Conservation (phyloP, 2,113 vertebrate species). For the Sinocyclocheilus maitianheensis region DNA sequence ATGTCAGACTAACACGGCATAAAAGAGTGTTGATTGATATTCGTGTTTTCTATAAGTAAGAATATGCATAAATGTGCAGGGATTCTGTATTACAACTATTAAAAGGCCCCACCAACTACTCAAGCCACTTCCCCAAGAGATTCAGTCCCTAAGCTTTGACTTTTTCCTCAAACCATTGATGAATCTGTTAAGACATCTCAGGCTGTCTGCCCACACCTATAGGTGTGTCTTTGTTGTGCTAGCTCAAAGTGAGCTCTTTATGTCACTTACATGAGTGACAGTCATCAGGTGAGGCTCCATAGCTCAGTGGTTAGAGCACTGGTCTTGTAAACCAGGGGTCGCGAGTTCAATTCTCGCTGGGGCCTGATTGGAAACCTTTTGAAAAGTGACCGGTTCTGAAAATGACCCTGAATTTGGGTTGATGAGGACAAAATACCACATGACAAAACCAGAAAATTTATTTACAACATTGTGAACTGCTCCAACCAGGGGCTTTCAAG, state of each 20-base stretch:
- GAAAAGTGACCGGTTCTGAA: background rate
- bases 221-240: conserved; percentile 9
- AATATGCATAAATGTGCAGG: too few relatives aligned
- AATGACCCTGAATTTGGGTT: background rate
- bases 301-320: conserved; percentile 70
- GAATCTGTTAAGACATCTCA: background rate
- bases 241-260: background rate
- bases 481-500: background rate
- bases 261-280: background rate
- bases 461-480: background rate
- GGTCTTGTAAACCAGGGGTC: conserved; percentile 26
- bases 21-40: background rate
- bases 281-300: conserved; percentile 63
- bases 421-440: too few relatives aligned
- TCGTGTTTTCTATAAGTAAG: background rate
- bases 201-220: background rate
- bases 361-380: background rate
- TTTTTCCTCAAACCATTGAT: background rate
- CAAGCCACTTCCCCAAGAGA: background rate
- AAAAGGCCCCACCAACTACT: too few relatives aligned
- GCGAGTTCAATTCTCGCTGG: conserved; percentile 18
- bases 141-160: background rate
- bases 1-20: background rate
- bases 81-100: too few relatives aligned
- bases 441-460: background rate